Percentiles rank a stretch among this genome's conserved stretches.
Evolutionary conservation across 1,140 invertebrate species (phyloP).

Genomic region (Probaryconus sp.): DNA sequence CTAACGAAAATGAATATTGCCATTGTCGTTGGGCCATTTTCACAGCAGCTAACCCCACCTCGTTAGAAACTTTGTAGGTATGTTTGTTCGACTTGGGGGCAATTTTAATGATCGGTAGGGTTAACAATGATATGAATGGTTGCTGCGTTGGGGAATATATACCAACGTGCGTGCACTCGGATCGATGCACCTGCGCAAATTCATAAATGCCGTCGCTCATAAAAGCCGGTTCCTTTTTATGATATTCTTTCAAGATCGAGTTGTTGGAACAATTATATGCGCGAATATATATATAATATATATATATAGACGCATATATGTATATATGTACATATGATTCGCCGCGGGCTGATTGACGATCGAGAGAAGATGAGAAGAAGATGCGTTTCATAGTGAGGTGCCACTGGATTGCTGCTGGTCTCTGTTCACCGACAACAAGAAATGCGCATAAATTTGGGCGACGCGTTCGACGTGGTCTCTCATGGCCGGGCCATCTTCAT

Average conservation of each 20-base stretch:
- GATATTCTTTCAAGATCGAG: slow-evolving; percentile 8
- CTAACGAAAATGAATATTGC: slow-evolving; percentile 1
- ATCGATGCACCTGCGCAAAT: slow-evolving; percentile 56
- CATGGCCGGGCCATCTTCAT: slow-evolving; percentile 60
- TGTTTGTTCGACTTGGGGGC: slow-evolving; percentile 50
- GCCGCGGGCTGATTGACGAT: slow-evolving; percentile 63
- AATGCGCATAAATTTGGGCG: slow-evolving; percentile 71
- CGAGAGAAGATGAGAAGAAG: slow-evolving; percentile 25
- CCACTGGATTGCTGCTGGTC: slow-evolving; percentile 2
- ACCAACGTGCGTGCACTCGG: not conserved
- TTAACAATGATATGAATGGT: slow-evolving; percentile 48
- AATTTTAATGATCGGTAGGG: slow-evolving; percentile 55
- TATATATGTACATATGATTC: slow-evolving; percentile 12
- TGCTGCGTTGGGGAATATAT: not conserved
- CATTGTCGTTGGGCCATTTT: slow-evolving; percentile 10
- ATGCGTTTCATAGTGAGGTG: not conserved
- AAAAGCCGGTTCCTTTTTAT: slow-evolving; percentile 40
- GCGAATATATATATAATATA: too few species aligned
- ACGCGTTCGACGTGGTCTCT: slow-evolving; percentile 57
- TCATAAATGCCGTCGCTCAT: slow-evolving; percentile 47
- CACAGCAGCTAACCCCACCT: not conserved
- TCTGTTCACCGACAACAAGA: slow-evolving; percentile 41
- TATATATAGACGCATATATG: too few species aligned
- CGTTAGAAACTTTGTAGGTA: slow-evolving; percentile 43
- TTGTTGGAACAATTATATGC: slow-evolving; percentile 48